Evolutionary conservation across 2,113 vertebrate genomes (phyloP).

Genomic region (Gavia stellata): DNA sequence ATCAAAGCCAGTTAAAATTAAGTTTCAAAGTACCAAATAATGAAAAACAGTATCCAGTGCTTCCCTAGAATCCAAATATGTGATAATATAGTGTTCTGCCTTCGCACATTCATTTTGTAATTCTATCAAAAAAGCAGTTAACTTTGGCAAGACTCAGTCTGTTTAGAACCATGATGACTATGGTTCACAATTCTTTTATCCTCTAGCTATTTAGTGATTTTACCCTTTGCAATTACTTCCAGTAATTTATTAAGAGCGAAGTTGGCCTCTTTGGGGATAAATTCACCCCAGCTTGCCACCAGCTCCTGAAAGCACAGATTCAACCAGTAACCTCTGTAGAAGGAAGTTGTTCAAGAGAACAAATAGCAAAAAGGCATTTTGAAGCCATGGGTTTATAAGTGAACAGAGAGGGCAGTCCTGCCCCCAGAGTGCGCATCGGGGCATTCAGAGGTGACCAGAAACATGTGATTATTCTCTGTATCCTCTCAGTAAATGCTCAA

Average conservation of each 20-base stretch:
- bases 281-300: background rate
- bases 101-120: background rate
- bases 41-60: background rate
- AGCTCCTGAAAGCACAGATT: background rate
- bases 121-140: slow-evolving; percentile 4
- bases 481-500: background rate
- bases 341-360: background rate
- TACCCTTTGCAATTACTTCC: background rate
- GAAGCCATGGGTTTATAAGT: background rate
- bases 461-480: background rate
- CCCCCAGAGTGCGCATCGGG: too few relatives aligned
- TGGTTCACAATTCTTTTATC: background rate
- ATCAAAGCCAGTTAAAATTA: background rate
- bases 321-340: background rate
- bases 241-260: background rate
- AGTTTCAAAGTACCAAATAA: background rate
- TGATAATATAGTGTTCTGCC: background rate
- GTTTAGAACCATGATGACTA: background rate
- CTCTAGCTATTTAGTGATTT: background rate
- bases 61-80: background rate
- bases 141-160: background rate
- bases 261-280: background rate
- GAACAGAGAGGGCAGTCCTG: background rate
- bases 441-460: background rate
- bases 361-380: background rate